Base-by-base conservation (phyloP, 2,113 vertebrate genomes). In the Halcyon senegalensis region DNA sequence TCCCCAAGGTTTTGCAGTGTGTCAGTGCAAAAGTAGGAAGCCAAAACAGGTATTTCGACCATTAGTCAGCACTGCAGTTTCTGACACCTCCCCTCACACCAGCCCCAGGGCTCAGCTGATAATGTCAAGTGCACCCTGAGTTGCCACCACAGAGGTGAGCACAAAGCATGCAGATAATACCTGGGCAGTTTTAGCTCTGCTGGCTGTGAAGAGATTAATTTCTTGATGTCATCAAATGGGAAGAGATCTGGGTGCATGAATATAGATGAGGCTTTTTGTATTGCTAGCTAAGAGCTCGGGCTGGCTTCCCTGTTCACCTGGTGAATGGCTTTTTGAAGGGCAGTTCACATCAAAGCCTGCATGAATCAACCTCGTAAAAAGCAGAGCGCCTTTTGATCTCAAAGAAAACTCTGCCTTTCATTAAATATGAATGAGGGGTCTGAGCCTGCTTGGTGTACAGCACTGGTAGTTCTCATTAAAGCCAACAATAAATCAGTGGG, bases 301-400 rank as follows among this genome's bases (percentile, higher is more conserved):
- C 55, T 83, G 81, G 27, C 72, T 92, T 92, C 83, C 58, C 35
- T 68, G 24, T 70, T 87, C 80, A 84, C 76, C 73, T 69, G 48
- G 5, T 0, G 2, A 83, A 41, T 46, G 59, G 46, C 28, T 77
- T 90, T 90, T 90, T 85, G 70, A 97, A 94, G 84, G 81, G 56
- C 76, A 93, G 73, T 62, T 89, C 70, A 58, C 80, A 91, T 93
- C 84, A 97, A 96, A 95, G 90, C 84, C 67, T 77, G 24, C 0
- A 4, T 89, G 96, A 97, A 89, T 95, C 94, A 95, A 63, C 63
- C 55, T 70, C 5, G 8, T 89, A 39, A 94, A 93, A 93, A 87
- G 13, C 58, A 64, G 59, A 44, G 41, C 63, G 33, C 13, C 64
- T 89, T 96, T 96, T 97, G 73, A 95, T 94, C 84, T 94, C 67